Evolutionary conservation across 92 coral and sea anemone species (phyloP).

Genomic region (Porites cylindrica): DNA sequence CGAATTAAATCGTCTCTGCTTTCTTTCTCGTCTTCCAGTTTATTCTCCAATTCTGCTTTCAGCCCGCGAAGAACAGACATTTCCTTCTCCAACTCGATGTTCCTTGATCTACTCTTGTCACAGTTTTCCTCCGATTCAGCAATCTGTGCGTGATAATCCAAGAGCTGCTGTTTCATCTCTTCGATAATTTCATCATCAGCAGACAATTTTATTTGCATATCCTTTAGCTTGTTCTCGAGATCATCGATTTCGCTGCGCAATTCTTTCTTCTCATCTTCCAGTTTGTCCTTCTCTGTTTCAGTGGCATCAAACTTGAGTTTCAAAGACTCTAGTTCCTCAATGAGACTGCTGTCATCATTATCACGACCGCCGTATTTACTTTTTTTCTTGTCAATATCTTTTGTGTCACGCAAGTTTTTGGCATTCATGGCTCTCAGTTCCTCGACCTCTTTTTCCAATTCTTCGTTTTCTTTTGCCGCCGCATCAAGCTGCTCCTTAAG

Average conservation of each 20-base stretch:
- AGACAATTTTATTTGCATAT: conserved; percentile 55
- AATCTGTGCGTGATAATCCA: conserved; percentile 60
- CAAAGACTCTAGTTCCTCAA: conserved; percentile 74
- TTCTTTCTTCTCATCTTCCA: conserved; percentile 70
- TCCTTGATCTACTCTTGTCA: conserved; percentile 63
- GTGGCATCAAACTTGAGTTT: conserved; percentile 71
- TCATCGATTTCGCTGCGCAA: conserved; percentile 58
- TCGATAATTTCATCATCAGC: conserved; percentile 59
- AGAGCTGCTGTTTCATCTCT: conserved; percentile 61
- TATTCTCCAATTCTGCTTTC: conserved; percentile 56
- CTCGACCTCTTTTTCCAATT: conserved; percentile 26
- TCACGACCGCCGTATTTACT: conserved; percentile 34
- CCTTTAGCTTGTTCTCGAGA: conserved; percentile 60
- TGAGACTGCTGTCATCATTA: conserved; percentile 52
- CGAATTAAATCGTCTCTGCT: conserved; percentile 47
- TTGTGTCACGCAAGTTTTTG: conserved; percentile 46
- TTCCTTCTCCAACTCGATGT: conserved; percentile 81
- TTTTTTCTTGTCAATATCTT: conserved; percentile 44
- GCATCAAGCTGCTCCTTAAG: conserved; percentile 63
- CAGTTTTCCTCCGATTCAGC: conserved; percentile 51
- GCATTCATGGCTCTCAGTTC: conserved; percentile 25
- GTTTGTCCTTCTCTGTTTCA: conserved; percentile 64
- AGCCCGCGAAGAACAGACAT: conserved; percentile 54
- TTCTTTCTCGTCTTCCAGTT: conserved; percentile 62
- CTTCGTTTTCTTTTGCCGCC: conserved; percentile 63